Base-by-base conservation (phyloP, 2,113 vertebrate species). In the Pogona vitticeps region DNA sequence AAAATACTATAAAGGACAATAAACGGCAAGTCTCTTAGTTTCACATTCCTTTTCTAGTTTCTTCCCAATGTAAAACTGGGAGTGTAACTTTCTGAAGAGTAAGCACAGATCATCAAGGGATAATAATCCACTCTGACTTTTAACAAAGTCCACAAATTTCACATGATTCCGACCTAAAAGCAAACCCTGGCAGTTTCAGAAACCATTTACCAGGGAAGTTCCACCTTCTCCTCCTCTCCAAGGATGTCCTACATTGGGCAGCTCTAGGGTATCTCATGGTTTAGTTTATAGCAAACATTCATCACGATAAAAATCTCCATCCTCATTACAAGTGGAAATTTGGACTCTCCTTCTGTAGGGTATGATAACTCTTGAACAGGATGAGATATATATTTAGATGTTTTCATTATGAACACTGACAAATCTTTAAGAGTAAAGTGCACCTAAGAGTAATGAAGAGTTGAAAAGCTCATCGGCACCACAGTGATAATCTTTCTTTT, bases 401-500 rank as follows among this genome's bases (percentile, higher is more conserved):
- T 87, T 92, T 93, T 94, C 92, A 90, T 94, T 94, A 90, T 88
- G 90, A 93, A 92, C 80, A 46, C 80, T 94, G 95, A 95, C 95
- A 95, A 94, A 91, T 95, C 92, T 90, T n/a, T 90, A 90, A 92
- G 93, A 87, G 92, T 91, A 94, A 92, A 95, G 92, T 88, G 20
- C 90, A 87, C 21, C 10, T 90, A 90, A 90, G 76, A 94, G 84
- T 89, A 94, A 92, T 70, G 94, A 94, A 85, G 83, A 88, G 89
- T 91, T 86, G 91, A 91, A 94, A 80, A 73, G 84, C 80, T 86
- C 18, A 80, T 92, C 92, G 90, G 91, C 91, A 89, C 86, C 91
- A 82, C 56, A 58, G 91, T 85, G 93, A 94, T 95, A 95, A 95
- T 96, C 95, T 95, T n/a, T n/a, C 88, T 94, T 72, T 88, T 72